These are phyloP conservation scores for Heliopora coerulea DNA, from an alignment of 92 coral and sea anemone species.

Conservation along the genomic window DNA sequence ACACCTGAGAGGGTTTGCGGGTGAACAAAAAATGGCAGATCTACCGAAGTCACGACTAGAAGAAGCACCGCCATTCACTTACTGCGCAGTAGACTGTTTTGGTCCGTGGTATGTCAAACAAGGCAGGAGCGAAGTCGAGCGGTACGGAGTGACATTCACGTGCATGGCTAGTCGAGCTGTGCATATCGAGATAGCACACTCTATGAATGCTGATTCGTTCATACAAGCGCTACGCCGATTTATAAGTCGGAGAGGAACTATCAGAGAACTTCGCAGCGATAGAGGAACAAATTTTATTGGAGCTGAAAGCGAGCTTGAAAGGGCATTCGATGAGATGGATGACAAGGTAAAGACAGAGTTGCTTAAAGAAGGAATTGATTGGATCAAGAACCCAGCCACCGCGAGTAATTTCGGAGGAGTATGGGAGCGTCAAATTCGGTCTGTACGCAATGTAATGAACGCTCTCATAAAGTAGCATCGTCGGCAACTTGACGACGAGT, in stretches of 20 bases:
- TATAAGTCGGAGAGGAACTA: too few species aligned
- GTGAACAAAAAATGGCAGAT: conserved; percentile 73
- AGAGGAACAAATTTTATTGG: too few species aligned
- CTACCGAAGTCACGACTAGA: conserved; percentile 53
- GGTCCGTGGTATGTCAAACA: conserved; percentile 55
- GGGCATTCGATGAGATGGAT: too few species aligned
- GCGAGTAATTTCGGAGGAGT: conserved; percentile 3
- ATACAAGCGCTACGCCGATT: too few species aligned
- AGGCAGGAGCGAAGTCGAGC: not conserved
- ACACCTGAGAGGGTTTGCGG: conserved; percentile 48
- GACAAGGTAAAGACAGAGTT: not conserved
- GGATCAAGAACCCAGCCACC: conserved; percentile 14
- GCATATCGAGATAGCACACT: too few species aligned
- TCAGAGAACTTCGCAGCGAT: too few species aligned
- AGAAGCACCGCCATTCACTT: conserved; percentile 57
- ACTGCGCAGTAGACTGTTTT: conserved; percentile 48
- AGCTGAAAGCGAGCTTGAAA: too few species aligned
- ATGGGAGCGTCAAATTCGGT: conserved; percentile 14
- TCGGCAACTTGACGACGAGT: not conserved
- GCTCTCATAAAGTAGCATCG: conserved; percentile 15
- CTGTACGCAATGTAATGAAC: not conserved
- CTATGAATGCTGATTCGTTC: too few species aligned
- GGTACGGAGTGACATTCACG: too few species aligned
- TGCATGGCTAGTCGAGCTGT: too few species aligned
- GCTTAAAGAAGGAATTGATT: conserved; percentile 6